Evolutionary conservation across 1,140 invertebrate genomes (phyloP), one percentile per base, ranked within the genome.

Genomic region (Sitophilus oryzae): DNA sequence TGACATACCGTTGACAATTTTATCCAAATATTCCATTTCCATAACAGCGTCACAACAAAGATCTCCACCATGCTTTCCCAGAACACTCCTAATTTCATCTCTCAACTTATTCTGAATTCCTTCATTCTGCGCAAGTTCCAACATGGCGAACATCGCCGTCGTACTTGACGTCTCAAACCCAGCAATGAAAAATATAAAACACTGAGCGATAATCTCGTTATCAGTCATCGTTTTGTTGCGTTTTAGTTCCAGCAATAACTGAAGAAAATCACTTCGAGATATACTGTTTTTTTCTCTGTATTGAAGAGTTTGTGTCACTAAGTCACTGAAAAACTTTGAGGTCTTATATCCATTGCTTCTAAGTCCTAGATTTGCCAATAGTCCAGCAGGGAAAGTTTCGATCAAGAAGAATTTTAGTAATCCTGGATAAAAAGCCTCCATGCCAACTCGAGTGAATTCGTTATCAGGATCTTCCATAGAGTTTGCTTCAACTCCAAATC

Each of bases 151-250:
- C 16, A 68, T 66, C 21, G 74, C 66, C 0, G 70, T 69, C 3
- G 67, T 68, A 0, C 74, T 70, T 9, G 70, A 73, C 0, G 75
- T 76, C 47, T 77, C 76, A 54, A 74, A 76, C 3, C 76, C 76
- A 1, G 82, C 85, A 6, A 84, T 66, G 50, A 85, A 76, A 60
- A 85, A 85, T 0, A 80, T 62, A 59, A 84, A 73, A 0, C 77
- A 74, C 49, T 85, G 82, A 1, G 78, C 75, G 0, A 77, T 73
- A 1, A 81, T 52, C 25, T 48, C 53, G 3, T 51, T 16, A 3
- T 48, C 36, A 19, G 46, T 48, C 2, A 48, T 6, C 1, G 11
- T n/a, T 11, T 20, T n/a, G 19, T 22, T 45, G n/a, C 20, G 3
- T 4, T 18, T 45, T 9, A n/a, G 3, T 22, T 45, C 11, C 2